These are phyloP conservation scores for Cerastis leucographa DNA, from an alignment of 2,888 invertebrate genomes.

Conservation along the genomic window DNA sequence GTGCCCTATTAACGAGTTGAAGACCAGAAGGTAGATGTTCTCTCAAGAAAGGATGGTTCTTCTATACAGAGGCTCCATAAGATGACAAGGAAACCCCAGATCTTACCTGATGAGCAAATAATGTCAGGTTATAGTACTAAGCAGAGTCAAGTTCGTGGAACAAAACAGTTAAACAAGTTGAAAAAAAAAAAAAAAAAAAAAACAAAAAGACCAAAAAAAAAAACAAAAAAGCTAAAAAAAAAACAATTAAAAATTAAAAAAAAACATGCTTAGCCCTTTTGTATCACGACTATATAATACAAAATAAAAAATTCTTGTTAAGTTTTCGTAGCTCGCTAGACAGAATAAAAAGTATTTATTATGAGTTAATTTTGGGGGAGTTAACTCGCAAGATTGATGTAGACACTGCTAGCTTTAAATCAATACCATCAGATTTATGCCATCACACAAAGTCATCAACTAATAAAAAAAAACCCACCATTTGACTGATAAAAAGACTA, in stretches of 20 bases:
- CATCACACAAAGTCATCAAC: neutral
- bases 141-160: neutral
- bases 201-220: too few relatives aligned
- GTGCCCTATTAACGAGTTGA: neutral
- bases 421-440: neutral
- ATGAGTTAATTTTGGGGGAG: slow-evolving; percentile 7
- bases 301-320: slow-evolving; percentile 8
- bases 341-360: neutral
- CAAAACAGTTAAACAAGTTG: neutral
- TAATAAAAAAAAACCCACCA: slow-evolving; percentile 8
- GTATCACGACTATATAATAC: neutral
- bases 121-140: slow-evolving; percentile 9
- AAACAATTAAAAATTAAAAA: neutral
- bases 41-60: neutral
- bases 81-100: neutral
- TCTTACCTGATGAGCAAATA: neutral
- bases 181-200: neutral
- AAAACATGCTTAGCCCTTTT: neutral
- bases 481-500: slow-evolving; percentile 7
- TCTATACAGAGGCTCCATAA: neutral
- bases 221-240: too few relatives aligned
- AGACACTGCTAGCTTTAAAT: slow-evolving; percentile 10
- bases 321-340: slow-evolving; percentile 7
- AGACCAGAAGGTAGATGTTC: neutral
- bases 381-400: neutral